These are phyloP conservation scores for Anolis sagrei DNA, from an alignment of 2,113 vertebrate genomes.

Conservation along the genomic window DNA sequence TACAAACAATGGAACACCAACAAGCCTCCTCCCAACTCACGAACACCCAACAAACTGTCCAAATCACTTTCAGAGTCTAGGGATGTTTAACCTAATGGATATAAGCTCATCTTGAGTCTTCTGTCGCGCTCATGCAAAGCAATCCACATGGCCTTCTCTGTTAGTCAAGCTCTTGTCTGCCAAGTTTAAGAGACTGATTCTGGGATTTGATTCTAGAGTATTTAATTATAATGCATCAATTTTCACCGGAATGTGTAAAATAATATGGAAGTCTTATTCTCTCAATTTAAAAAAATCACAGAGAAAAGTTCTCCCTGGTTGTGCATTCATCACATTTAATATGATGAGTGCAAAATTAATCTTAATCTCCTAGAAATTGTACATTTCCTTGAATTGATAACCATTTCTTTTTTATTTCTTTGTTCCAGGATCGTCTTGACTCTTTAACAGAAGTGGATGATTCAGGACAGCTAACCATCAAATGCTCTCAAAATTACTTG, in stretches of 20 bases:
- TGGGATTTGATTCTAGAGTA: neutral
- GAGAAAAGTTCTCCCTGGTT: slow-evolving; percentile 1
- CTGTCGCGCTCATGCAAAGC: too few relatives aligned
- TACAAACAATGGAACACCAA: too few relatives aligned
- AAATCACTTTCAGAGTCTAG: too few relatives aligned
- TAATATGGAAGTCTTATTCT: neutral
- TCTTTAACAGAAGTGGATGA: slow-evolving; percentile 95
- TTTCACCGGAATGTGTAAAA: slow-evolving; percentile 23
- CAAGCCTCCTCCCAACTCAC: too few relatives aligned
- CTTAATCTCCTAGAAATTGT: neutral
- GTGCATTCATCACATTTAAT: neutral
- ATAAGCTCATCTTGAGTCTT: too few relatives aligned
- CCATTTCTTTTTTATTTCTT: slow-evolving; percentile 52
- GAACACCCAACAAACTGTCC: too few relatives aligned
- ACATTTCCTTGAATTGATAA: neutral
- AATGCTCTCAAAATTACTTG: slow-evolving; percentile 97
- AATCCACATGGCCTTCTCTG: too few relatives aligned
- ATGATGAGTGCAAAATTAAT: neutral
- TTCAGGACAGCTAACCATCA: slow-evolving; percentile 95
- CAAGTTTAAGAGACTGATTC: too few relatives aligned
- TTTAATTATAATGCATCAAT: neutral
- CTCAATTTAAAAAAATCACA: neutral
- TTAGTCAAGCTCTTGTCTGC: too few relatives aligned
- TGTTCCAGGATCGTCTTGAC: slow-evolving; percentile 88
- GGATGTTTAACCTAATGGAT: too few relatives aligned